phyloP scores from a whole-genome alignment of 1,140 invertebrate genomes.

The Drosophila rufa region DNA sequence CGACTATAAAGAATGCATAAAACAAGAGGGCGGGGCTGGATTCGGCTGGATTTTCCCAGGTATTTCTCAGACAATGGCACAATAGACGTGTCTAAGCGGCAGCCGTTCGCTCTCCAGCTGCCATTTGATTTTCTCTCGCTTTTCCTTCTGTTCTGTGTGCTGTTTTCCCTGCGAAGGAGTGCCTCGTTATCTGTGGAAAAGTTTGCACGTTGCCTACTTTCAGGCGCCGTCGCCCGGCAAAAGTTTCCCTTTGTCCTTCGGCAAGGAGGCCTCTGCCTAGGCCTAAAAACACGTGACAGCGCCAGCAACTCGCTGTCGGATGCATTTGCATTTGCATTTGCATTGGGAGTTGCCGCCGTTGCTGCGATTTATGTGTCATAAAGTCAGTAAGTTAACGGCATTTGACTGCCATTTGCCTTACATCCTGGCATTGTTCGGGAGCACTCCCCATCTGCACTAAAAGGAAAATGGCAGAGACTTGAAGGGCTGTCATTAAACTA shows the following conservation, averaged over 20 bases:
- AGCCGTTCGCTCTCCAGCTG: slow-evolving; percentile 20
- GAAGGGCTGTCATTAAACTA: slow-evolving; percentile 25
- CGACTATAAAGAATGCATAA: slow-evolving; percentile 51
- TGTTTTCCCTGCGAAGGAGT: slow-evolving; percentile 19
- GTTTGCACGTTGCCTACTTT: slow-evolving; percentile 60
- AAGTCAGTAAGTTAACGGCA: slow-evolving; percentile 83
- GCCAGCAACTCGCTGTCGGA: slow-evolving; percentile 31
- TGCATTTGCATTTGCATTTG: slow-evolving; percentile 45
- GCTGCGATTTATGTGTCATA: slow-evolving; percentile 83
- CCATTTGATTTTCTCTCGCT: slow-evolving; percentile 67
- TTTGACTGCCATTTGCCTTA: slow-evolving; percentile 72
- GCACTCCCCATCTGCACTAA: slow-evolving; percentile 25
- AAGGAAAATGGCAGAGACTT: slow-evolving; percentile 22
- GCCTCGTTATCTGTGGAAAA: slow-evolving; percentile 52
- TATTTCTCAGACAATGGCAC: slow-evolving; percentile 62
- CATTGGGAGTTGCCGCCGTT: slow-evolving; percentile 29
- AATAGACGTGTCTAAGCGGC: slow-evolving; percentile 73
- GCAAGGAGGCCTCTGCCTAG: slow-evolving; percentile 14
- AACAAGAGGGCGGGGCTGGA: background rate
- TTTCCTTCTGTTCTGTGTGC: background rate
- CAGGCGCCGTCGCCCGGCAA: slow-evolving; percentile 45
- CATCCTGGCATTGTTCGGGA: slow-evolving; percentile 40
- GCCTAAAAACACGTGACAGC: slow-evolving; percentile 51
- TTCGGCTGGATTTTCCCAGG: slow-evolving; percentile 32
- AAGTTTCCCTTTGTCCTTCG: slow-evolving; percentile 31